Evolutionary conservation across 92 coral and sea anemone genomes (phyloP), one percentile per base, ranked within the genome.

Genomic region (Paramuricea clavata): DNA sequence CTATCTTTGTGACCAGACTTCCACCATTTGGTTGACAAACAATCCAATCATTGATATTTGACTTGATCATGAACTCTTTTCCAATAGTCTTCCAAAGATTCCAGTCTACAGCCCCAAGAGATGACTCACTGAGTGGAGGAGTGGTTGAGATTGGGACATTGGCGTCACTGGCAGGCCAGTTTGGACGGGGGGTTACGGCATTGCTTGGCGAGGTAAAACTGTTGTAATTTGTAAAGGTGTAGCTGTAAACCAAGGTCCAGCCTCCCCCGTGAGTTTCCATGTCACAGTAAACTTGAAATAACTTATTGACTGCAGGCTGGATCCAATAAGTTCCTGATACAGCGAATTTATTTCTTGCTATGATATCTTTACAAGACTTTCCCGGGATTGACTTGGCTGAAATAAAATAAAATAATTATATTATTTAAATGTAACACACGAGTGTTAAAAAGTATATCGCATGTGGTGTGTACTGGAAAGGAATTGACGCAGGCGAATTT

Each of bases 21-120:
- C 97, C 94, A 17, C 23, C 71, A 9, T 25, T 21, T 6, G 94
- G 86, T 26, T 34, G 36, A 25, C 97, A 93, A 12, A 83, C 85
- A 47, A 93, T 69, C 97, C 94, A 91, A 74, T 93, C 87, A 50
- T 93, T 93, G 64, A 93, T 91, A 64, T 91, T 93, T 22, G 96
- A 93, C 79, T 88, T 91, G 39, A 91, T 36, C 69, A 93, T 44
- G 2, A 93, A 41, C 69, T 93, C 94, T 1, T 83, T 64, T 3
- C 97, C 94, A 49, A 93, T 78, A 22, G 60, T 11, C 26, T 56
- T 68, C 94, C 97, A 93, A 1, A 59, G 44, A 3, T 52, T 64
- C 74, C 83, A 93, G 52, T 85, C 84, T 83, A 89, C 81, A 4
- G 97, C 97, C 0, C 87, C 90, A 59, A 44, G 87, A 25, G 92